Evolutionary conservation across 2,888 invertebrate genomes (phyloP), one percentile per base, ranked within the genome.

Genomic region (Pandemis cinnamomeana): DNA sequence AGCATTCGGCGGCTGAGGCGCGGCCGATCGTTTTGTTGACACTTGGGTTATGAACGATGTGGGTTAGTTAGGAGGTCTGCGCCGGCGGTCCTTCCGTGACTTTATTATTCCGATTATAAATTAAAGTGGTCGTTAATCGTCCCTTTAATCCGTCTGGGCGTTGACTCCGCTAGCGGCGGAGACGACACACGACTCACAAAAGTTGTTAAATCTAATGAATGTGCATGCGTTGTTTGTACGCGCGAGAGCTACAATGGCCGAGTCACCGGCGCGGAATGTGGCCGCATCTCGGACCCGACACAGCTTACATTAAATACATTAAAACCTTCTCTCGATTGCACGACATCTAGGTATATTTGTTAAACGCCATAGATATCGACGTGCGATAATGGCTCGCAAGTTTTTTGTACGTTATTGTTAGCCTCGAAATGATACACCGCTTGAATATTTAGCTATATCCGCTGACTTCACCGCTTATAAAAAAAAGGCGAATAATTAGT

Each of bases 391-490:
- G 85, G 84, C 83, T 80, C 86, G 82, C 84, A 78, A 82, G 80
- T 89, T 92, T 92, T 55, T 91, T 91, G 86, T 88, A 81, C 88
- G 88, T 90, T 91, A 92, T 92, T 92, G 92, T 93, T 91, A 90
- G 87, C 91, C 89, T 90, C 90, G 89, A 90, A 77, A 89, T 93
- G 94, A 93, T 92, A 93, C 93, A 93, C 93, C 88, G 89, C 87
- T 91, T 90, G 93, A 94, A 93, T 93, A 94, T 93, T 93, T 92
- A 93, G 92, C 90, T 87, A 93, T 93, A 92, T 94, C 94, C 93
- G 93, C 92, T 93, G 92, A 93, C 90, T 93, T 93, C 93, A 93
- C 90, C 90, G 87, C 88, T 85, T 89, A 89, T 89, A 92, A 93
- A 93, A 93, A 93, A 91, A 76, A 64, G 85, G 87, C 89, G 91